Evolutionary conservation across 2,113 vertebrate species (phyloP), one percentile per base, ranked within the genome.

Genomic region (Ploceus nigricollis): DNA sequence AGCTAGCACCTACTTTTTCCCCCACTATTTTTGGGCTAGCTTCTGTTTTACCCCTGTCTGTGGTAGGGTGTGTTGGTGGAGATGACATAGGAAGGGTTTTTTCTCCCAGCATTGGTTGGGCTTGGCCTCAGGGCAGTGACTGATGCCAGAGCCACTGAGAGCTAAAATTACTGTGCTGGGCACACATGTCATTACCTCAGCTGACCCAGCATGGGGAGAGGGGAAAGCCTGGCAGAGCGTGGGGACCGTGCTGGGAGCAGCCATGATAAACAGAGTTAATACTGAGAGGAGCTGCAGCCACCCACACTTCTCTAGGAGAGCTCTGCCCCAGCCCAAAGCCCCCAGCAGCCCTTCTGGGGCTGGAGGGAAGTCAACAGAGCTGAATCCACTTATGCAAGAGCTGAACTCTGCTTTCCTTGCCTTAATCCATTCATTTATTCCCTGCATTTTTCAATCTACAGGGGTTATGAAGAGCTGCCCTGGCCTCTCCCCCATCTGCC

Each of bases 361-460:
- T 1, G 3, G 47, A 89, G 69, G 37, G 75, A 75, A 92, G 61
- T 63, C 86, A 84, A 70, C 45, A 50, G 48, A 65, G 61, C 65
- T 64, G 88, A 90, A 83, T 93, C 94, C 72, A 79, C 83, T 96
- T 92, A 92, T 2, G 40, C 72, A 92, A 47, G 81, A 84, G 60
- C 76, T 92, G 69, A 64, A 87, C 53, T 83, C 72, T 24, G 64
- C 90, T 95, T 96, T 94, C 77, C 10, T 30, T 81, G 66, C 80
- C 69, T 86, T 96, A 90, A 96, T 95, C 80, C 3, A 1, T 65
- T 94, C 57, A 15, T 78, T 82, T 96, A 72, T 93, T 92, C 85
- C 81, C 13, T 75, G 70, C 76, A 82, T 78, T 48, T 87, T 17
- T 4, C 76, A 65, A 25, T 78, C 80, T 77, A 0, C 17, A 7